phyloP scores from a whole-genome alignment of 2,888 invertebrate genomes.

The Cacoxenus indagator region DNA sequence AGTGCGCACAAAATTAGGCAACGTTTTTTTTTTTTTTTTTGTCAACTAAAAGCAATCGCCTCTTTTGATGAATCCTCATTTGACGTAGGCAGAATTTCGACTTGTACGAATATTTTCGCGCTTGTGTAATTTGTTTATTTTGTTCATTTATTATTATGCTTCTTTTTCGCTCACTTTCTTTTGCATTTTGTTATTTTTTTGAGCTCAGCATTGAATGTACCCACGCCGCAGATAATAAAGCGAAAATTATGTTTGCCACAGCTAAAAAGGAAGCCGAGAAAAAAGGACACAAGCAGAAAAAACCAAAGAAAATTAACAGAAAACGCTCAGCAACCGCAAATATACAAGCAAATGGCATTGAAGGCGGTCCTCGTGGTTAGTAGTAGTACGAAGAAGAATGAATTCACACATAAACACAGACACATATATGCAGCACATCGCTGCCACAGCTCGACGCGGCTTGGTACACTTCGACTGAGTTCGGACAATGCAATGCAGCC shows the following conservation, averaged over 20 bases:
- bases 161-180: too few species aligned
- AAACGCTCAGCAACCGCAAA: conserved; percentile 6
- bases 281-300: neutral
- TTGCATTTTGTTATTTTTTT: neutral
- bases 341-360: conserved; percentile 5
- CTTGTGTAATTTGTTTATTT: neutral
- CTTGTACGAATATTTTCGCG: too few species aligned
- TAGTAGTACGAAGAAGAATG: conserved; percentile 12
- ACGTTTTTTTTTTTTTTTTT: too few species aligned
- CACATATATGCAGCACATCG: neutral
- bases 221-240: conserved; percentile 15
- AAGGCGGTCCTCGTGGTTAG: neutral
- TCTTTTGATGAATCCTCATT: too few species aligned
- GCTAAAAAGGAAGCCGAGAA: neutral
- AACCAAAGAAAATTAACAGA: neutral
- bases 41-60: too few species aligned
- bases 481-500: neutral
- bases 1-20: too few species aligned
- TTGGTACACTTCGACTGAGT: too few species aligned
- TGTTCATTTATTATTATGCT: neutral
- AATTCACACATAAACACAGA: neutral
- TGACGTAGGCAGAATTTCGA: too few species aligned
- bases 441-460: neutral
- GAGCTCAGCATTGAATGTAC: neutral
- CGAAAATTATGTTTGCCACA: conserved; percentile 12